A percentile compares a stretch with the other conserved stretches of the same genome.
Conservation (phyloP, 2,888 invertebrate species). For the Melanargia galathea region DNA sequence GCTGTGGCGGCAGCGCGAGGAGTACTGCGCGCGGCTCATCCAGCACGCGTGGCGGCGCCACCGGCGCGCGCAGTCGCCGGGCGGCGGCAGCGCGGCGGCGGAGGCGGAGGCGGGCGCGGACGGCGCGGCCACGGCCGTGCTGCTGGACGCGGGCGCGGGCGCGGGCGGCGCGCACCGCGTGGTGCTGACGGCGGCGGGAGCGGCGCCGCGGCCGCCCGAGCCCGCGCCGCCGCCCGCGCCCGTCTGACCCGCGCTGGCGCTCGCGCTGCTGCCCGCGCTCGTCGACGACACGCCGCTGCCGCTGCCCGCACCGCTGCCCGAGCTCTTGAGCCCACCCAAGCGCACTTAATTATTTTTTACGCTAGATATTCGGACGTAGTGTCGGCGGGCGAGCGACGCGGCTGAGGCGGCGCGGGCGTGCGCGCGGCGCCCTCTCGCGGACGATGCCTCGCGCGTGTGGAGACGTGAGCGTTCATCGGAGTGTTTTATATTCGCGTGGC, state of each 20-base stretch:
- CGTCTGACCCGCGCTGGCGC: slow-evolving; percentile 80
- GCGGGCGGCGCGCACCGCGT: slow-evolving; percentile 94
- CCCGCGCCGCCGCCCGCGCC: slow-evolving; percentile 88
- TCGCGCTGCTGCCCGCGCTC: slow-evolving; percentile 79
- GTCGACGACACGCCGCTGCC: slow-evolving; percentile 78
- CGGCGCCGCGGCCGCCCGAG: slow-evolving; percentile 95
- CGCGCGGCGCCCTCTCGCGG: slow-evolving; percentile 55
- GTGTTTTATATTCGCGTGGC: slow-evolving; percentile 77
- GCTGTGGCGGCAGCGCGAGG: slow-evolving; percentile 97
- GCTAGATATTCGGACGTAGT: slow-evolving; percentile 67
- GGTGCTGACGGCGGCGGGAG: slow-evolving; percentile 93
- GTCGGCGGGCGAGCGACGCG: slow-evolving; percentile 61
- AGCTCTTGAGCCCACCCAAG: slow-evolving; percentile 78
- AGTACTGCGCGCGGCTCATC: slow-evolving; percentile 97
- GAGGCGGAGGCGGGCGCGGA: slow-evolving; percentile 72
- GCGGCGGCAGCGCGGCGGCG: slow-evolving; percentile 59
- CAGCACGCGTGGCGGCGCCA: slow-evolving; percentile 97
- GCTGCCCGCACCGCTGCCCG: slow-evolving; percentile 79
- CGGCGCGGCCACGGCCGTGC: slow-evolving; percentile 89
- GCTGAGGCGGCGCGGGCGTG: slow-evolving; percentile 46
- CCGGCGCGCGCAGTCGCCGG: slow-evolving; percentile 84
- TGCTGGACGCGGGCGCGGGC: slow-evolving; percentile 90
- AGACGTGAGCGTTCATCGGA: slow-evolving; percentile 69
- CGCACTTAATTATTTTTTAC: slow-evolving; percentile 75
- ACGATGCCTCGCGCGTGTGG: slow-evolving; percentile 66